Base-by-base conservation (phyloP, 2,113 vertebrate genomes). In the Eptatretus burgeri region DNA sequence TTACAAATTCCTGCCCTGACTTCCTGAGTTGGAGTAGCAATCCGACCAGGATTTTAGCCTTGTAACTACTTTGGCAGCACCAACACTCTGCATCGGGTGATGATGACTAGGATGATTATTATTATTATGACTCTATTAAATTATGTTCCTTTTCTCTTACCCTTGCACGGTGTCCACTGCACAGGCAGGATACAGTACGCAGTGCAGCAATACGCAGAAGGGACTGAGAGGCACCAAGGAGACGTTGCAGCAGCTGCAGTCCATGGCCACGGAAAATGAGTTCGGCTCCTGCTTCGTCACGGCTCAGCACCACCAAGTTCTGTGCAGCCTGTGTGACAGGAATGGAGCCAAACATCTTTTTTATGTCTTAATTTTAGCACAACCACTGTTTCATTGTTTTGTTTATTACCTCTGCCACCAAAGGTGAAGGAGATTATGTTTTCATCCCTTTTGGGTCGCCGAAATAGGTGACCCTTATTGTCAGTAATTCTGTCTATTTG, bases 211-310 rank as follows among this genome's bases (percentile, higher is more conserved):
- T 73, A 67, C 91, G 75, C 79, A 94, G 77, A 70, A 93, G 85
- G 1, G 75, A 69, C 62, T 79, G 78, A 67, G 81, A 80, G 1
- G 80, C 83, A 64, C 85, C 80, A 19, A 98, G 74, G 66, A 98
- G 75, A 70, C 80, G 79, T 69, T 85, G 66, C 14, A 96, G 75
- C 70, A 96, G 70, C 66, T 73, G 73, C 53, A 96, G 75, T 0
- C 89, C 91, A 0, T 94, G 89, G 71, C 80, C 93, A 76, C 89
- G 81, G 76, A 96, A 98, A 70, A 98, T 93, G 72, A 76, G 80
- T 70, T 98, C 85, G 0, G 86, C 81, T 51, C 91, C 91, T 0
- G 88, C 84, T 18, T 94, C 89, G 62, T 98, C 91, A 64, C 89
- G 75, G 2, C 85, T 79, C 41, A 98, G 72, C 62, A 98, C 89